phyloP scores from a whole-genome alignment of 2,113 vertebrate genomes.

The Zosterops hypoxanthus region DNA sequence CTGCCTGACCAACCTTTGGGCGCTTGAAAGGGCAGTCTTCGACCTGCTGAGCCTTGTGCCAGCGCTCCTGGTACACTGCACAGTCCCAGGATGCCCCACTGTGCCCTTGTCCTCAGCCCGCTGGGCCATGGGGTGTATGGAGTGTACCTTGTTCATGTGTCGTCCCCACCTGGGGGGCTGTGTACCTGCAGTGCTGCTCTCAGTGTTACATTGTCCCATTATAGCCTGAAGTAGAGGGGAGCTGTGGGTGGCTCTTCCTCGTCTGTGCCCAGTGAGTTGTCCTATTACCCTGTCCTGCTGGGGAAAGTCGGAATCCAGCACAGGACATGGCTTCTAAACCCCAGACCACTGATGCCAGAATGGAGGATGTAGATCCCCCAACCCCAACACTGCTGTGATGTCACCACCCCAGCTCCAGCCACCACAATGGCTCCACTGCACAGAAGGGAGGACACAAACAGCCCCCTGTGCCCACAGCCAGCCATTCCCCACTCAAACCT shows the following conservation, averaged over 20 bases:
- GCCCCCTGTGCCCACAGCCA: not conserved
- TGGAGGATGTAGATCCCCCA: not conserved
- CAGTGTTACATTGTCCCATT: not conserved
- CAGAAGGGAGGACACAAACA: not conserved
- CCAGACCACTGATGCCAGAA: not conserved
- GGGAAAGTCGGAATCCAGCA: not conserved
- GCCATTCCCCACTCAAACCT: not conserved
- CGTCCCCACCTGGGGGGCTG: not conserved
- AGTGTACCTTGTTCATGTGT: not conserved
- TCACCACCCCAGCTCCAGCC: not conserved
- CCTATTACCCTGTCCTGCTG: not conserved
- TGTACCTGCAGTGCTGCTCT: not conserved
- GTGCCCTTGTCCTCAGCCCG: not conserved
- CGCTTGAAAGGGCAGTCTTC: rapidly evolving
- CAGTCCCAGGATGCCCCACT: not conserved
- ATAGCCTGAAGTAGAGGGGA: not conserved
- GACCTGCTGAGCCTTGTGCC: not conserved
- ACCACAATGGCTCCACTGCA: not conserved
- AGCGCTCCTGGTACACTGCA: too few species aligned
- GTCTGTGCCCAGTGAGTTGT: not conserved
- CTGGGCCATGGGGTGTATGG: rapidly evolving
- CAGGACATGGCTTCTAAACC: not conserved
- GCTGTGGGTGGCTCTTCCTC: not conserved
- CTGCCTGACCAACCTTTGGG: rapidly evolving
- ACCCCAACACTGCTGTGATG: not conserved